Conservation (phyloP, 2,888 invertebrate genomes). For the Corbicula japonica region DNA sequence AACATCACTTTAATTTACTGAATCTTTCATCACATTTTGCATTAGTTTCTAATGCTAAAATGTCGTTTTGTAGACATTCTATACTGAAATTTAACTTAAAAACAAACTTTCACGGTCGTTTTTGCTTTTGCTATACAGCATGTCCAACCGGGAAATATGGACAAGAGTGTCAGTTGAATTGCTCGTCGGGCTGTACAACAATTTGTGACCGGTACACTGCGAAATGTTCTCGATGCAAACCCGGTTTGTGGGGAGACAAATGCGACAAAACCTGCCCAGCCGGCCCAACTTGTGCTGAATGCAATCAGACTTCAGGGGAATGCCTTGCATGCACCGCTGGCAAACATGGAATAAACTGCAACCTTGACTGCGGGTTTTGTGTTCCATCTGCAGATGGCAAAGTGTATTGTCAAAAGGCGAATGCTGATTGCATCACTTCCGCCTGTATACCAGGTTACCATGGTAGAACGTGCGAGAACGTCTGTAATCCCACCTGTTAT, state of each 20-base stretch:
- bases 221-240: conserved; percentile 39
- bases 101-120: too few relatives aligned
- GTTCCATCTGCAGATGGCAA: conserved; percentile 19
- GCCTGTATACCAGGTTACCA: conserved; percentile 49
- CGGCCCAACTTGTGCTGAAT: conserved; percentile 31
- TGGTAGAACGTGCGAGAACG: conserved; percentile 35
- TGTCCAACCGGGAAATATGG: conserved; percentile 48
- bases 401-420: conserved; percentile 44
- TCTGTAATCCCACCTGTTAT: conserved; percentile 30
- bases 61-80: too few relatives aligned
- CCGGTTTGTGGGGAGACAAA: conserved; percentile 43
- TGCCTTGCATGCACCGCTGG: conserved; percentile 46
- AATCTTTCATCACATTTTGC: too few relatives aligned
- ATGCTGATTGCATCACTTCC: conserved; percentile 34
- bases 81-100: too few relatives aligned
- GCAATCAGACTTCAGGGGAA: conserved; percentile 34
- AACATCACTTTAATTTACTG: too few relatives aligned
- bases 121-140: too few relatives aligned
- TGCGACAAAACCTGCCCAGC: conserved; percentile 38
- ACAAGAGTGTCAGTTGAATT: conserved; percentile 35
- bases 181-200: conserved; percentile 26
- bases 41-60: too few relatives aligned
- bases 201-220: conserved; percentile 50
- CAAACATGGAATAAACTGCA: conserved; percentile 42
- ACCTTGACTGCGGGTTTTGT: conserved; percentile 43